Evolutionary conservation across 2,888 invertebrate species (phyloP).

Genomic region (Ellobium chinense): DNA sequence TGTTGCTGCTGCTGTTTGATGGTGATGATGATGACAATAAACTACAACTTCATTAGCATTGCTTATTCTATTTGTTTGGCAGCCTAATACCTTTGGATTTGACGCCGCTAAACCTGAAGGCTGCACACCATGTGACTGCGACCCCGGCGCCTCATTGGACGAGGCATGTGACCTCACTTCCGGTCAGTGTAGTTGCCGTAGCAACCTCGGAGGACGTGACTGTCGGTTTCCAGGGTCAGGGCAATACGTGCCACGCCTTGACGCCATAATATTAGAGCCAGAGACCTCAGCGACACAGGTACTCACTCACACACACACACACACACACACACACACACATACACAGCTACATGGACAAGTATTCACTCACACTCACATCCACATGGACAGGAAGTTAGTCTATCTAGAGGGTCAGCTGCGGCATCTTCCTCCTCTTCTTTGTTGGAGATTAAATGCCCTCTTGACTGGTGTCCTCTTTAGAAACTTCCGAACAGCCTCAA

Average conservation of each 20-base stretch:
- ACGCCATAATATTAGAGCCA: conserved; percentile 59
- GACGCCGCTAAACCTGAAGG: conserved; percentile 55
- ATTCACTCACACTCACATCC: no score
- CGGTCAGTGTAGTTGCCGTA: conserved; percentile 59
- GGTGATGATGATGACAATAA: no score
- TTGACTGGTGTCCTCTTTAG: no score
- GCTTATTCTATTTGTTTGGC: background rate
- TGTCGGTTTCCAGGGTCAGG: conserved; percentile 52
- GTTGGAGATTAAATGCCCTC: no score
- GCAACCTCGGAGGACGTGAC: conserved; percentile 52
- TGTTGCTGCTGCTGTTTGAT: no score
- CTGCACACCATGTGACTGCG: conserved; percentile 61
- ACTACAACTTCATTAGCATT: background rate
- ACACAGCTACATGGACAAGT: no score
- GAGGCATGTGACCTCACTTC: conserved; percentile 50
- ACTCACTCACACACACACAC: no score
- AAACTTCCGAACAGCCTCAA: no score
- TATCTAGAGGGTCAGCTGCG: no score
- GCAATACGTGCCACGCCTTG: conserved; percentile 59
- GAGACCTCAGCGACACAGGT: conserved; percentile 40
- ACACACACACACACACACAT: no score
- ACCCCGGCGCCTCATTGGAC: conserved; percentile 55
- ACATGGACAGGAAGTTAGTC: no score
- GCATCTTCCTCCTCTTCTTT: no score
- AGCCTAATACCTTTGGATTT: conserved; percentile 56